A percentile compares a stretch with the other conserved stretches of the same genome.
These are phyloP conservation scores for Hermaeophaga mercurialis DNA, from an alignment of 2,888 invertebrate species.

Conservation along the genomic window DNA sequence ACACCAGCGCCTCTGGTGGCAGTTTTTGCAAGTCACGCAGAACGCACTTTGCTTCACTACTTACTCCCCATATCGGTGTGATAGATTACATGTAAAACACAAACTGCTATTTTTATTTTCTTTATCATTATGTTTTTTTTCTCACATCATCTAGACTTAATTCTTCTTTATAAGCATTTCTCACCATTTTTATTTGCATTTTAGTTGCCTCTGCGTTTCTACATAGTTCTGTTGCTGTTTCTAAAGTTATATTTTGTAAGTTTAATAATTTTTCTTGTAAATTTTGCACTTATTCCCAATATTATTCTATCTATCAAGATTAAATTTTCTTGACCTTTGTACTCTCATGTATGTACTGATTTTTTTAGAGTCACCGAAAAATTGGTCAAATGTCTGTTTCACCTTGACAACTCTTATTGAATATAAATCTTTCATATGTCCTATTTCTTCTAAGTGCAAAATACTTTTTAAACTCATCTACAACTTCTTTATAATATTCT, in stretches of 20 bases:
- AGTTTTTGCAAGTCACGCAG: too few species aligned
- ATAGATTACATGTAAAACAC: not conserved
- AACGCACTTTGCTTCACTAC: too few species aligned
- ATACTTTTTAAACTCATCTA: conserved; percentile 11
- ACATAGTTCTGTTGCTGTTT: not conserved
- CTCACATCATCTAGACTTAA: not conserved
- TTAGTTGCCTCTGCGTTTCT: conserved; percentile 20
- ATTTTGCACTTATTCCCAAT: conserved; percentile 9
- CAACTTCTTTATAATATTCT: conserved; percentile 8
- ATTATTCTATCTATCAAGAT: conserved; percentile 20
- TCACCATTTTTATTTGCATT: conserved; percentile 11
- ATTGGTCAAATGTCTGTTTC: conserved; percentile 12
- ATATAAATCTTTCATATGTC: conserved; percentile 19
- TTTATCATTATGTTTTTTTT: not conserved
- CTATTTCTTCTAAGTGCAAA: conserved; percentile 9
- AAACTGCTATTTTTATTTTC: not conserved
- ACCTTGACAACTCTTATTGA: conserved; percentile 12
- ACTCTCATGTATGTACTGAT: conserved; percentile 18
- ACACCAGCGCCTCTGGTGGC: too few species aligned
- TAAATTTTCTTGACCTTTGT: conserved; percentile 12
- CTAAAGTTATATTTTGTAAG: conserved; percentile 4
- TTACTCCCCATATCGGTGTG: conserved; percentile 6
- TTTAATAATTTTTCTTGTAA: conserved; percentile 2
- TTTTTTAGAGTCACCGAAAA: conserved; percentile 19
- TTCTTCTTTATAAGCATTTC: not conserved